A percentile compares a stretch with the other conserved stretches of the same genome.
Evolutionary conservation across 2,797 vertebrate genomes (phyloP).

Genomic region (Mormyrus proboscirostris): DNA sequence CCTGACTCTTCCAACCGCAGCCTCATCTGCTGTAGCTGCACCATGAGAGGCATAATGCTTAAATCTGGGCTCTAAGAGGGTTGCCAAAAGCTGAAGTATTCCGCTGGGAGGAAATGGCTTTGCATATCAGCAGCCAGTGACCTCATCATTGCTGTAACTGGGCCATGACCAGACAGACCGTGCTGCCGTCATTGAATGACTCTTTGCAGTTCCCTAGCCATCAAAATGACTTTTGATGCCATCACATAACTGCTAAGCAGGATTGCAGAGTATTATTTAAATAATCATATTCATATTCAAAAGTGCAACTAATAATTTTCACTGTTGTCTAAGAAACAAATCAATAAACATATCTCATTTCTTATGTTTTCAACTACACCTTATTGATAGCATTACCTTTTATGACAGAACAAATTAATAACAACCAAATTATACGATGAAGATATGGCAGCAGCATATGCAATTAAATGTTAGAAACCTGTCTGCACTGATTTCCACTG

Average conservation of each 20-base stretch:
- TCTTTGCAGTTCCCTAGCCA: background rate
- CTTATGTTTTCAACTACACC: background rate
- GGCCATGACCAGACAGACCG: background rate
- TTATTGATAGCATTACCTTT: background rate
- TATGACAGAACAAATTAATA: background rate
- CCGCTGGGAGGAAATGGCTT: background rate
- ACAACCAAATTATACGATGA: background rate
- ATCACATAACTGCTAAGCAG: background rate
- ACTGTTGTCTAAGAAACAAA: background rate
- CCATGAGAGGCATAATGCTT: background rate
- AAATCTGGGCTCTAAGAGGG: background rate
- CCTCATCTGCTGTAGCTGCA: background rate
- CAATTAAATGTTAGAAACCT: background rate
- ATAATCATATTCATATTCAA: background rate
- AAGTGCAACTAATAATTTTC: background rate
- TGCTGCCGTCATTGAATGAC: background rate
- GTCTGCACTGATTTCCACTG: background rate
- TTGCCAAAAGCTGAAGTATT: background rate
- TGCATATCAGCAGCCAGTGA: background rate
- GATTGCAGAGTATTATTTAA: background rate
- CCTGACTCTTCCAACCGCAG: background rate
- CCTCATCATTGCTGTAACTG: background rate
- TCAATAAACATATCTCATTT: background rate
- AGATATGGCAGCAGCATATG: background rate
- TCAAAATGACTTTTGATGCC: background rate